Percentiles rank a stretch among this genome's conserved stretches.
phyloP scores from a whole-genome alignment of 2,797 vertebrate genomes.

The Falco biarmicus region DNA sequence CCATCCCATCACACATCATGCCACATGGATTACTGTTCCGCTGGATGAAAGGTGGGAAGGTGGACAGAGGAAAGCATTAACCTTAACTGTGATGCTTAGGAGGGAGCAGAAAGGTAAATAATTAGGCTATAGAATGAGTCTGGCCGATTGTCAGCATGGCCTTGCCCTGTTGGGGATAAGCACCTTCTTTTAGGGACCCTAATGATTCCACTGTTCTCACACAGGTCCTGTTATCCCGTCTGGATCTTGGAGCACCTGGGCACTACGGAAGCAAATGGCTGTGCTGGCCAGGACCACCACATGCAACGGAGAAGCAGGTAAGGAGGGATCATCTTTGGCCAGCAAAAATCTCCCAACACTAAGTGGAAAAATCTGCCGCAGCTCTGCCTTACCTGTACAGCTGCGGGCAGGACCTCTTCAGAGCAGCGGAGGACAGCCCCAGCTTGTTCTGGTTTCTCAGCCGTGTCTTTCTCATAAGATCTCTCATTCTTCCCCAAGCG shows the following conservation, averaged over 20 bases:
- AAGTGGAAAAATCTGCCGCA: not conserved
- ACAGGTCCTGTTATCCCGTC: not conserved
- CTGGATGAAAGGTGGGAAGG: not conserved
- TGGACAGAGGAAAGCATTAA: not conserved
- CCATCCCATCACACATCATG: not conserved
- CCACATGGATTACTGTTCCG: not conserved
- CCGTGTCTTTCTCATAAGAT: conserved; percentile 82
- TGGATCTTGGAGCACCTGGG: not conserved
- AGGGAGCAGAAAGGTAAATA: not conserved
- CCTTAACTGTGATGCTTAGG: not conserved
- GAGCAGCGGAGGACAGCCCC: conserved; percentile 76
- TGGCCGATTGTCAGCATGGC: not conserved
- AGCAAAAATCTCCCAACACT: not conserved
- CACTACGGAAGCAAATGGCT: not conserved
- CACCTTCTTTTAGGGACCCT: not conserved
- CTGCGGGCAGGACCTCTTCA: conserved; percentile 90
- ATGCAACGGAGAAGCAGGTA: not conserved
- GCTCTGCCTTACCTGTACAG: conserved; percentile 80
- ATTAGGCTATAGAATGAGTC: not conserved
- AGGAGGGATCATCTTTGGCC: not conserved
- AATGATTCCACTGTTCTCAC: not conserved
- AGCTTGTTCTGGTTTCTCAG: conserved; percentile 80
- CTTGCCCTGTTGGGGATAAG: not conserved
- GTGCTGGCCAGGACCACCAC: not conserved
- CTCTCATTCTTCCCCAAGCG: conserved; percentile 83